phyloP scores from a whole-genome alignment of 2,113 vertebrate genomes.

The Zootoca vivipara region DNA sequence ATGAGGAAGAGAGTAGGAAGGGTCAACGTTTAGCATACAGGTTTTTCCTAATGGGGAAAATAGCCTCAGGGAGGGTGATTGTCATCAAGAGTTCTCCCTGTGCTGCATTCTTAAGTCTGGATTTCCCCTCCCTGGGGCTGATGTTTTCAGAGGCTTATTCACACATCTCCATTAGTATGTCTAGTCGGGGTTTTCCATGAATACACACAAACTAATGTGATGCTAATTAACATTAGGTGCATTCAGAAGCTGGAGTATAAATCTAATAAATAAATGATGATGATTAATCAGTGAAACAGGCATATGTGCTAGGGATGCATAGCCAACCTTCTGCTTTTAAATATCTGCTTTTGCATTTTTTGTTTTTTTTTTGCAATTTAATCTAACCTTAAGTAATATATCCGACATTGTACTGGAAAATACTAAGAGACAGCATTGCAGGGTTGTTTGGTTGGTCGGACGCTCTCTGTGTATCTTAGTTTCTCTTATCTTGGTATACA shows the following conservation, averaged over 20 bases:
- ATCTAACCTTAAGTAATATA: neutral
- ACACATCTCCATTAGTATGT: neutral
- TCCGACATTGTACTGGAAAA: neutral
- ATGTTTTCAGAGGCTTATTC: neutral
- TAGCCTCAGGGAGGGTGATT: too few relatives aligned
- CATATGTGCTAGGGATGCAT: too few relatives aligned
- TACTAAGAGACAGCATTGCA: too few relatives aligned
- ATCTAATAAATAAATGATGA: too few relatives aligned
- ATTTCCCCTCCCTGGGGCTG: neutral
- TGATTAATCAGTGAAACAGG: too few relatives aligned
- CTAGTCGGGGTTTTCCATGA: neutral
- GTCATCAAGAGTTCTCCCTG: too few relatives aligned
- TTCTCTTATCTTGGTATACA: neutral
- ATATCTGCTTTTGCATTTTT: neutral
- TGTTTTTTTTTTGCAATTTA: neutral
- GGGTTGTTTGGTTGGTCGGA: too few relatives aligned
- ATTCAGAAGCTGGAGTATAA: neutral
- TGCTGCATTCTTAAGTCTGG: neutral
- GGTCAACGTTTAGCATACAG: too few relatives aligned
- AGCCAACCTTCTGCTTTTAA: neutral
- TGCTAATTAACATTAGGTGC: neutral
- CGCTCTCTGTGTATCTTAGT: too few relatives aligned
- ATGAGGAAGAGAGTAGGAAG: too few relatives aligned
- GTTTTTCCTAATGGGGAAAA: too few relatives aligned
- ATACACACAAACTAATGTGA: neutral